phyloP scores from a whole-genome alignment of 64 coral and sea anemone species.

The Pocillopora damicornis region DNA sequence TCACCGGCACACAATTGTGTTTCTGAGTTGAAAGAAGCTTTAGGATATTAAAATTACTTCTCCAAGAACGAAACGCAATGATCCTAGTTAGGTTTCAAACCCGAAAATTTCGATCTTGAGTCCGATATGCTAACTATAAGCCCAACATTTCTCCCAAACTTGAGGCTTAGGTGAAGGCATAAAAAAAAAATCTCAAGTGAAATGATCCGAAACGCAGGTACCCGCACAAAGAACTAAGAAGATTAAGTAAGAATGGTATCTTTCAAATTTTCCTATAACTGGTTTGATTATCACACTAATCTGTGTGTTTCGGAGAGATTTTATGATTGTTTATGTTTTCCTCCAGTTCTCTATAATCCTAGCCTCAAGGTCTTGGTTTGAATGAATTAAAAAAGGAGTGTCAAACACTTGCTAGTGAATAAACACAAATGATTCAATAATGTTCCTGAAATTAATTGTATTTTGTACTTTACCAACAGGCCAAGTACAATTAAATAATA shows the following conservation, averaged over 20 bases:
- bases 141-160: not conserved
- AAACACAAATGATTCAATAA: not conserved
- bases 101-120: not conserved
- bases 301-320: not conserved
- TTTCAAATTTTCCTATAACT: not conserved
- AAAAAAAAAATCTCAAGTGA: not conserved
- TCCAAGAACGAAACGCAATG: no score
- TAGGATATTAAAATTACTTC: no score
- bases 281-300: not conserved
- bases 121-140: not conserved
- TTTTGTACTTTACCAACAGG: not conserved
- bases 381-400: not conserved
- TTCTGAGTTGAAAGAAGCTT: no score
- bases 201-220: conserved; percentile 23
- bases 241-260: not conserved
- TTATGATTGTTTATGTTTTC: not conserved
- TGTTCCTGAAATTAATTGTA: not conserved
- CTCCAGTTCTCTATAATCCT: not conserved
- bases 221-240: not conserved
- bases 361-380: not conserved
- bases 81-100: no score
- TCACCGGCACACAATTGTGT: no score
- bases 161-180: not conserved
- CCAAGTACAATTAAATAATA: not conserved
- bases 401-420: not conserved